Evolutionary conservation across 2,797 vertebrate genomes (phyloP).

Genomic region (Stomatorhinus walkeri): DNA sequence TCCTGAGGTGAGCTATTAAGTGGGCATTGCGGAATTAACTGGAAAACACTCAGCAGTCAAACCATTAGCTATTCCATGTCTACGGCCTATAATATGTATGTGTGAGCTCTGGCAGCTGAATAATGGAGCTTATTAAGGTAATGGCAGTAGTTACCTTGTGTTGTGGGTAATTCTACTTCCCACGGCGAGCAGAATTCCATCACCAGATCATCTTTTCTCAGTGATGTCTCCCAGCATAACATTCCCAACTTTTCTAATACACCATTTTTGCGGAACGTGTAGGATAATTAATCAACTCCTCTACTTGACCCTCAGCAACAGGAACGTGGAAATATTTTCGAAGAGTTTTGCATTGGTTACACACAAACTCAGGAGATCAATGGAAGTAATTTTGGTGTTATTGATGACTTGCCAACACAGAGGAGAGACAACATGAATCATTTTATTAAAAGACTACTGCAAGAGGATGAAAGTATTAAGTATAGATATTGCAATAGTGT

Average conservation of each 20-base stretch:
- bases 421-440: not conserved
- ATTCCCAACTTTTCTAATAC: not conserved
- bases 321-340: not conserved
- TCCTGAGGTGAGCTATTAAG: slow-evolving; percentile 18
- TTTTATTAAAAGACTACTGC: not conserved
- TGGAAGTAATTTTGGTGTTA: not conserved
- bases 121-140: slow-evolving; percentile 29
- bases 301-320: not conserved
- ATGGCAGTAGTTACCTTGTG: slow-evolving; percentile 26
- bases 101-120: slow-evolving; percentile 20
- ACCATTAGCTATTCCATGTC: slow-evolving; percentile 25
- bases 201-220: not conserved
- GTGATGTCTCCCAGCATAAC: not conserved
- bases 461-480: not conserved
- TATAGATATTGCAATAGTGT: not conserved
- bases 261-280: not conserved
- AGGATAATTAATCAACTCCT: not conserved
- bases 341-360: not conserved
- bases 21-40: slow-evolving; percentile 20
- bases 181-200: slow-evolving; percentile 5
- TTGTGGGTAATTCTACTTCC: slow-evolving; percentile 23
- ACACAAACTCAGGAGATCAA: not conserved
- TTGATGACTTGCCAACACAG: not conserved
- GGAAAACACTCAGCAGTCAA: slow-evolving; percentile 26
- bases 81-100: slow-evolving; percentile 12